Base-by-base conservation (phyloP, 1,140 invertebrate genomes). In the Procambarus virginalis region DNA sequence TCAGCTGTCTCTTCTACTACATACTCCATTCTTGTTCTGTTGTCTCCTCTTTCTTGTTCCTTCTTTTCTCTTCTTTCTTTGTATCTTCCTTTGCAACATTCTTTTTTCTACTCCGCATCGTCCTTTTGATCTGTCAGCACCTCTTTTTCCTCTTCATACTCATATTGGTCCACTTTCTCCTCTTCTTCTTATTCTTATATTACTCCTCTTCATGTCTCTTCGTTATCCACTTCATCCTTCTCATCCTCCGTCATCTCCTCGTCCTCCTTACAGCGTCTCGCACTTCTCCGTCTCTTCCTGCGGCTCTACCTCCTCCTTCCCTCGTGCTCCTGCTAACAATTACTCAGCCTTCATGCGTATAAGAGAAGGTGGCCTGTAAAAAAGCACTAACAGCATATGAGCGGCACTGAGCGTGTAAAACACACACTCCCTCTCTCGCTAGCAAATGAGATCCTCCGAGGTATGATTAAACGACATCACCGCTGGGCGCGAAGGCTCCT, bases 301-400 rank as follows among this genome's bases (percentile, higher is more conserved):
- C 48, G 49, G n/a, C 75, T 34, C 75, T n/a, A n/a, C n/a, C 75
- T 77, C 75, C 76, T 49, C 46, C n/a, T 60, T 60, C 10, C n/a
- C 51, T 34, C 68, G 58, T 82, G 22, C 64, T 46, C n/a, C 55
- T 82, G 14, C 68, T 34, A 34, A 73, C n/a, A 73, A 73, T 73
- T 34, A 73, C 68, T 73, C n/a, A 73, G n/a, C 68, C 20, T 34
- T 4, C 68, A 73, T 9, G n/a, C n/a, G 68, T 73, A n/a, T 73
- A 34, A 34, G 68, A 73, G 14, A 73, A 73, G 14, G 20, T 3
- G 8, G n/a, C 5, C 5, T 22, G 22, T 34, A 10, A 34, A 73
- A 73, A 73, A 34, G 6, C 5, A n/a, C 22, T 73, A 73, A 73
- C 68, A 34, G 68, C 68, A 73, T 73, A 73, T 73, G 34, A 73